Base-by-base conservation (phyloP, 2,113 vertebrate species). In the Odocoileus hemionus region DNA sequence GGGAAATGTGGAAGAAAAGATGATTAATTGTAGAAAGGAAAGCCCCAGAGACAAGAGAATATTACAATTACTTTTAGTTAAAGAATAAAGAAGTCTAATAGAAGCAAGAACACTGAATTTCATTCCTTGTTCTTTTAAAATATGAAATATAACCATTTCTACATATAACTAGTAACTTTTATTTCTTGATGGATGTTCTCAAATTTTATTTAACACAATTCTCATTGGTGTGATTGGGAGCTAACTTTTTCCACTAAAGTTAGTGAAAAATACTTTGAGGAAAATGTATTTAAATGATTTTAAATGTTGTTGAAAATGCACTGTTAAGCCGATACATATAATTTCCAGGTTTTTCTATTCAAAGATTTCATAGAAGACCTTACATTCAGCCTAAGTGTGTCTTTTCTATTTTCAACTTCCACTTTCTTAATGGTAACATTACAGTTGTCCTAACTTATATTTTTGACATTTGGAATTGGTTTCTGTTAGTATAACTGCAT, bases 61-160 rank as follows among this genome's bases (percentile, higher is more conserved):
- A 78, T 95, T 96, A 78, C 87, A 96, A 45, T 98, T 96, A 93
- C 88, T 96, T 96, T 96, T 82, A 96, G 67, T 95, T 92, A 43
- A 91, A 30, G 74, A 28, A 61, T 57, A 95, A 86, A 23, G 25
- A 88, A 95, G 78, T 55, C 55, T 36, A 80, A 76, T 23, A 92
- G 58, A 94, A 97, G 90, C 50, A 43, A 86, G 52, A 96, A 92
- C 91, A 67, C 55, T 52, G 58, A 89, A 89, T 91, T 92, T 92
- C 26, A 93, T 67, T 97, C 85, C 88, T 60, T 92, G 8, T 93
- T 95, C 89, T 96, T 95, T 86, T 92, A 88, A 61, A 95, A 93
- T 39, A 21, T 76, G 57, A 93, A 84, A 78, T 80, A 86, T 19
- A 93, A 85, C 67, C 45, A 86, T 86, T 91, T 96, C 43, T 90